A percentile compares a stretch with the other conserved stretches of the same genome.
Evolutionary conservation across 2,113 vertebrate species (phyloP).

Genomic region (Gavia stellata): DNA sequence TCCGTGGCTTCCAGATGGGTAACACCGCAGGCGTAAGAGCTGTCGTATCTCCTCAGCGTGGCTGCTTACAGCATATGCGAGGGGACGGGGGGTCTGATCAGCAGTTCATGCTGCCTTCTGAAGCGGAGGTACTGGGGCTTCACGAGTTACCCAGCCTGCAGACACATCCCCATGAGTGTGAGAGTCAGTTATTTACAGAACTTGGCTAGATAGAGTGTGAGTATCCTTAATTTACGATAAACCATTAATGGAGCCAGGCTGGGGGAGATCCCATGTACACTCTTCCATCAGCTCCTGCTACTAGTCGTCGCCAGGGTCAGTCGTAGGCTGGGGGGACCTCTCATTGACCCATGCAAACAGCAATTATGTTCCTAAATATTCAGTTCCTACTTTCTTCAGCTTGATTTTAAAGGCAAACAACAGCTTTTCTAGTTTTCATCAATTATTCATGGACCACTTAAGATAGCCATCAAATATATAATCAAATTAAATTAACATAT

Average conservation of each 20-base stretch:
- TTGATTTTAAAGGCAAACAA: neutral
- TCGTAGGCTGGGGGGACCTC: neutral
- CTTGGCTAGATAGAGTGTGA: no score
- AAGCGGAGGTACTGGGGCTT: neutral
- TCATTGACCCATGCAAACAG: neutral
- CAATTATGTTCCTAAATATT: neutral
- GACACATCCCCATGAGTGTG: neutral
- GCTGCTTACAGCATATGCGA: accelerated
- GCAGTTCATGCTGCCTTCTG: no score
- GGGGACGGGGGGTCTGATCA: neutral
- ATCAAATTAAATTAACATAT: neutral
- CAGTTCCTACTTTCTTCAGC: neutral
- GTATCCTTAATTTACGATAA: neutral
- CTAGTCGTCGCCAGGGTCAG: neutral
- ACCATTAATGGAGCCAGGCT: neutral
- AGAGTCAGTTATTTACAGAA: neutral
- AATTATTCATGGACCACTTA: neutral
- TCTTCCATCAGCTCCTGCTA: neutral
- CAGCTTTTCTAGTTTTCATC: neutral
- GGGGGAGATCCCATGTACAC: accelerated
- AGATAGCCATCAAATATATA: neutral
- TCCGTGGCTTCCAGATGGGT: neutral
- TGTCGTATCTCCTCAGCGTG: neutral
- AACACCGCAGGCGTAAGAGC: neutral
- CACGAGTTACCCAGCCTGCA: neutral